These are phyloP conservation scores for Numida meleagris DNA, from an alignment of 2,113 vertebrate species.

Conservation along the genomic window DNA sequence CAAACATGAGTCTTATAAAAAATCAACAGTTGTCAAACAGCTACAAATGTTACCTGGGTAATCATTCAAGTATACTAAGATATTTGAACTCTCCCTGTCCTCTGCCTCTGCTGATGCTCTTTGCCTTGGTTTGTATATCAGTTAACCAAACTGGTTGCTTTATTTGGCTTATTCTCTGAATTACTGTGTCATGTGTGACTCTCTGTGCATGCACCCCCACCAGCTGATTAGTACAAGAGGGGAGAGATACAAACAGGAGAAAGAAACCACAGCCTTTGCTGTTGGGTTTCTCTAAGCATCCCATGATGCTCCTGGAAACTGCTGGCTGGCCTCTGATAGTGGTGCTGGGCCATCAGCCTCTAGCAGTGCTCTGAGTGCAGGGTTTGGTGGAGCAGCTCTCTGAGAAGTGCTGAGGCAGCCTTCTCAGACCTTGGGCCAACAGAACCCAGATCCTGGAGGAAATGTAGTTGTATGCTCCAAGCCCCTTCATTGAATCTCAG, in stretches of 20 bases:
- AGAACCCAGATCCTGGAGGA: neutral
- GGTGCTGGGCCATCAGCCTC: neutral
- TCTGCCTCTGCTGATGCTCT: neutral
- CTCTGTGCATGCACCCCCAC: neutral
- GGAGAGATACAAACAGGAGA: neutral
- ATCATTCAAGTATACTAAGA: neutral
- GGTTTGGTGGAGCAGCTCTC: too few species aligned
- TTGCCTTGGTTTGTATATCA: neutral
- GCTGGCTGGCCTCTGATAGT: neutral
- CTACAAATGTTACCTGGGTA: neutral
- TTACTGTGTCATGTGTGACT: neutral
- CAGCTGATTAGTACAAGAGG: neutral
- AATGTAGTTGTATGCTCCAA: neutral
- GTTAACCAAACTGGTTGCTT: neutral
- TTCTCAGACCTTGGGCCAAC: neutral
- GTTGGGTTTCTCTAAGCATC: neutral
- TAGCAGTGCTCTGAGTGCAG: rapidly evolving
- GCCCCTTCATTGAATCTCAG: neutral
- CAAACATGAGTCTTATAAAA: conserved; percentile 3
- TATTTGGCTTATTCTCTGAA: neutral
- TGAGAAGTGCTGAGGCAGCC: neutral
- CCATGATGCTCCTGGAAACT: neutral
- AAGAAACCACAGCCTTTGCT: neutral
- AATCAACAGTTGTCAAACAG: neutral
- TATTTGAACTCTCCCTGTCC: neutral